A percentile compares a stretch with the other conserved stretches of the same genome.
Conservation (phyloP, 2,888 invertebrate genomes). For the Lepidocyrtoides sp. region DNA sequence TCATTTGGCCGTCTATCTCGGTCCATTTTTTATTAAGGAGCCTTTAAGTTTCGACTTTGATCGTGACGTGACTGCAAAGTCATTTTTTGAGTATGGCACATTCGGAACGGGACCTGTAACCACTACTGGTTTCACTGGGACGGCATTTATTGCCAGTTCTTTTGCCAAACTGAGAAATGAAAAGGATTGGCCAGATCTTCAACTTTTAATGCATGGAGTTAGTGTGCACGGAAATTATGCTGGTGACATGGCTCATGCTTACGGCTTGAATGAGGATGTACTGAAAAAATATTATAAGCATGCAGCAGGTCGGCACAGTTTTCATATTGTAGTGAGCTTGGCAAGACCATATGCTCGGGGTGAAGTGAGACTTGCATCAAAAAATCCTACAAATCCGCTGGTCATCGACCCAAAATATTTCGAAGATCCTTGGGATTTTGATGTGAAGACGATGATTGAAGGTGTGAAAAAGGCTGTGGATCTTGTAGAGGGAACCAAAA, state of each 20-base stretch:
- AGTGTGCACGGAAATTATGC: constrained; percentile 70
- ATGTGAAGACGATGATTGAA: constrained; percentile 75
- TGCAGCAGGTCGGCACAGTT: constrained; percentile 76
- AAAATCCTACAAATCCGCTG: constrained; percentile 32
- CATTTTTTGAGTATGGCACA: constrained; percentile 73
- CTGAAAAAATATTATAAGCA: constrained; percentile 76
- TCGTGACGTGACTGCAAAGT: constrained; percentile 74
- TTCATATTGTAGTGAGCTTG: constrained; percentile 67
- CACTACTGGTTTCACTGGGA: constrained; percentile 71
- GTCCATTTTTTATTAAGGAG: constrained; percentile 82
- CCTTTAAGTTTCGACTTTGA: constrained; percentile 67
- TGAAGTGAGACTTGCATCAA: constrained; percentile 61
- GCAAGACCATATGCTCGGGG: constrained; percentile 80
- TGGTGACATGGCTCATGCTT: constrained; percentile 75
- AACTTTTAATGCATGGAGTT: constrained; percentile 68
- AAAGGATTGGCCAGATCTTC: constrained; percentile 79
- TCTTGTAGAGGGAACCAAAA: constrained; percentile 70
- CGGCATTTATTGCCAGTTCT: constrained; percentile 72
- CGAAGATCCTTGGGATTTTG: constrained; percentile 73
- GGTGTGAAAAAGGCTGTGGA: constrained; percentile 74
- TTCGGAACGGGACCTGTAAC: constrained; percentile 79
- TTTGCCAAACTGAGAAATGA: constrained; percentile 78
- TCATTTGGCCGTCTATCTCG: constrained; percentile 73
- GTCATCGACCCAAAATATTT: constrained; percentile 82
- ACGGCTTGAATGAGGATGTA: constrained; percentile 66